These are phyloP conservation scores for Todiramphus chloris DNA, from an alignment of 2,113 vertebrate species.

Conservation along the genomic window DNA sequence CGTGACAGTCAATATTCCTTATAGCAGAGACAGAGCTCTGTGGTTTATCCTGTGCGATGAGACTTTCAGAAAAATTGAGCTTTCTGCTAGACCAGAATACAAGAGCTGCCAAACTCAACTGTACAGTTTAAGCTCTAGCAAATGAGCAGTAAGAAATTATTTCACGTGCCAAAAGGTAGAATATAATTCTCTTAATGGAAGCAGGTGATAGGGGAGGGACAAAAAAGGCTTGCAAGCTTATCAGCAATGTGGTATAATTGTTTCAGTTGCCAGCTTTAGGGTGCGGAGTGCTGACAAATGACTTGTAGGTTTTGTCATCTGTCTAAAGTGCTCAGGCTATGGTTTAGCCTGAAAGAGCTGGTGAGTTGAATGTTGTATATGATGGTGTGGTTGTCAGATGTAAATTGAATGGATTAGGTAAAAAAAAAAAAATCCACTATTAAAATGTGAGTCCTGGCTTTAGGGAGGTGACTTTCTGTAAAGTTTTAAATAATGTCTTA, in stretches of 20 bases:
- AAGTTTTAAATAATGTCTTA: not conserved
- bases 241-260: not conserved
- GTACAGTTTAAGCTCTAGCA: not conserved
- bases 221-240: not conserved
- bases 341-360: not conserved
- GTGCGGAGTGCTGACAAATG: not conserved
- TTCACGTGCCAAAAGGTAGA: not conserved
- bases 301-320: not conserved
- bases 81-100: not conserved
- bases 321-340: not conserved
- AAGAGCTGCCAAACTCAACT: not conserved
- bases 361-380: not conserved
- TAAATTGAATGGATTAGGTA: not conserved
- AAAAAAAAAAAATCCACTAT: no score
- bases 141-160: not conserved
- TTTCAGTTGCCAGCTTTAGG: not conserved
- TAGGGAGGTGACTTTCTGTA: not conserved
- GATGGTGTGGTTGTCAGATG: not conserved
- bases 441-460: not conserved
- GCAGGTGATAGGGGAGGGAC: not conserved
- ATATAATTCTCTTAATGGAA: not conserved
- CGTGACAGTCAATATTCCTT: not conserved
- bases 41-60: not conserved
- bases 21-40: not conserved
- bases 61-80: not conserved